These are phyloP conservation scores for Leptocoma aspasia DNA, from an alignment of 2,113 vertebrate species.

Conservation along the genomic window DNA sequence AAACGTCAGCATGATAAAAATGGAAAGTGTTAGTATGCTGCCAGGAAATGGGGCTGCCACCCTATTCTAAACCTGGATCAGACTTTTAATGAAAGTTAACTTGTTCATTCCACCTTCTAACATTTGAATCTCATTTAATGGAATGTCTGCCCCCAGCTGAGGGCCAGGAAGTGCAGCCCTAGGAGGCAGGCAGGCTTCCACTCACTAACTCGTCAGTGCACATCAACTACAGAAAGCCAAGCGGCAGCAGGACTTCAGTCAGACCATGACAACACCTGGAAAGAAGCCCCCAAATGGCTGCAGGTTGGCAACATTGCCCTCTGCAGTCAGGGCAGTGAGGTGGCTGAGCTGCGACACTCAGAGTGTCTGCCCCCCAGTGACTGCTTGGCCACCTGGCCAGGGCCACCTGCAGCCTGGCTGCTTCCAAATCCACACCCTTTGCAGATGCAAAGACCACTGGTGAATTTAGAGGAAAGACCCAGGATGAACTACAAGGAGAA, in stretches of 20 bases:
- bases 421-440: neutral
- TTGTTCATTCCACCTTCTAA: neutral
- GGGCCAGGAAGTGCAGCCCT: fast-evolving
- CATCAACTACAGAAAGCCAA: neutral
- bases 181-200: neutral
- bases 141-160: fast-evolving
- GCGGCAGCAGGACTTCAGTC: neutral
- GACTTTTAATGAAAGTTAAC: neutral
- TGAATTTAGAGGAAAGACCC: neutral
- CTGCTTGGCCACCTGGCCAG: fast-evolving
- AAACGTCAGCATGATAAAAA: neutral
- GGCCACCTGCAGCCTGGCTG: neutral
- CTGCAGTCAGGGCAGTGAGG: fast-evolving
- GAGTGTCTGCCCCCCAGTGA: neutral
- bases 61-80: neutral
- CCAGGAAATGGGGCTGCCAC: neutral
- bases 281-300: fast-evolving
- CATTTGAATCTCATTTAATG: neutral
- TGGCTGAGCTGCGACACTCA: fast-evolving
- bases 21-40: neutral
- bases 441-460: neutral
- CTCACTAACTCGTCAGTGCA: fast-evolving
- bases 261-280: neutral
- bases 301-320: neutral
- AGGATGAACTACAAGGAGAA: neutral